phyloP scores from a whole-genome alignment of 92 coral and sea anemone genomes.

The Diadumene lineata region DNA sequence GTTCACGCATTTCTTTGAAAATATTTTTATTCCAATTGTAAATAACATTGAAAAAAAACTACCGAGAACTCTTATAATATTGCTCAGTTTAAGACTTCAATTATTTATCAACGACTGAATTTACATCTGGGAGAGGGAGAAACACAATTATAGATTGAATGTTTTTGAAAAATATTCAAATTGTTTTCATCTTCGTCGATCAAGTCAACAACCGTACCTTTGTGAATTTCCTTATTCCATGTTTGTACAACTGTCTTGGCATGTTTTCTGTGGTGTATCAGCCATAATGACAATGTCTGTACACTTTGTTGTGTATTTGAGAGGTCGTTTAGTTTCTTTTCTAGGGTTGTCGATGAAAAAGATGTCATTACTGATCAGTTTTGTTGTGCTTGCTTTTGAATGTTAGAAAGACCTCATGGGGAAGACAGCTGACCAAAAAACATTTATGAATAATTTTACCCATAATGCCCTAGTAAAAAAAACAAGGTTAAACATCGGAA shows the following conservation, averaged over 20 bases:
- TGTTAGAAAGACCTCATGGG: not conserved
- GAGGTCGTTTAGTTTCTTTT: conserved; percentile 87
- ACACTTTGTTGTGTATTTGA: conserved; percentile 98
- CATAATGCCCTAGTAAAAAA: not conserved
- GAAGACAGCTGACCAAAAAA: not conserved
- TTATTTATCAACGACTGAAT: too few species aligned
- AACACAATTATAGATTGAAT: too few species aligned
- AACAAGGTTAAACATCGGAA: too few species aligned
- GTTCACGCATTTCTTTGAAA: too few species aligned
- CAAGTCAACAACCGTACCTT: too few species aligned
- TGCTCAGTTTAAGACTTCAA: too few species aligned
- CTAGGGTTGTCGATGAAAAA: conserved; percentile 84
- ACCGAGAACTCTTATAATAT: too few species aligned
- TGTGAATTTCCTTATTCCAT: conserved; percentile 87
- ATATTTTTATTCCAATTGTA: too few species aligned
- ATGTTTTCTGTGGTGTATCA: conserved; percentile 97
- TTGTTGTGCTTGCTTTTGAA: conserved; percentile 1
- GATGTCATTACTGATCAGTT: conserved; percentile 65
- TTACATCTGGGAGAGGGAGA: too few species aligned
- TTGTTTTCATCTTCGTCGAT: not conserved
- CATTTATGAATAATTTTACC: not conserved
- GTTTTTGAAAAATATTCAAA: not conserved
- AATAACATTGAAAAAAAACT: too few species aligned
- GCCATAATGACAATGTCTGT: conserved; percentile 94
- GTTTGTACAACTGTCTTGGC: conserved; percentile 89